A percentile compares a stretch with the other conserved stretches of the same genome.
phyloP scores from a whole-genome alignment of 2,113 vertebrate genomes.

The Cyrtonyx montezumae region DNA sequence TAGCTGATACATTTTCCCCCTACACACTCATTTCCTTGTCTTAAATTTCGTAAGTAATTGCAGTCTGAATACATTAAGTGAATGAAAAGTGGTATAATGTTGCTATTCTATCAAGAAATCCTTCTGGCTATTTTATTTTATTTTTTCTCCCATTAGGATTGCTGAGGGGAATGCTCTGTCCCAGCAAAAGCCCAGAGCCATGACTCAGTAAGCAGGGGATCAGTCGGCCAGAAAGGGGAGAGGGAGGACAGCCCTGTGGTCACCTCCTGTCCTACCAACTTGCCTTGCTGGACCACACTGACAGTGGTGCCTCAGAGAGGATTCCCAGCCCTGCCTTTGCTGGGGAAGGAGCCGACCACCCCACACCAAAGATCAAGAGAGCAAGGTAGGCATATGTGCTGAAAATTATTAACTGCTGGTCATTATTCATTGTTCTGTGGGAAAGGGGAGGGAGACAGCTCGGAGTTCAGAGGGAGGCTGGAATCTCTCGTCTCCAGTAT shows the following conservation, averaged over 20 bases:
- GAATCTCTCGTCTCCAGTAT: not conserved
- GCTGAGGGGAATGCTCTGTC: not conserved
- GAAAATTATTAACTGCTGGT: not conserved
- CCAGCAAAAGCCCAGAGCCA: not conserved
- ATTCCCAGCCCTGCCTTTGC: not conserved
- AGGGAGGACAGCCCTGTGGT: not conserved
- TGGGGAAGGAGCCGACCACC: not conserved
- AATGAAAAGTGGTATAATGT: constrained; percentile 45
- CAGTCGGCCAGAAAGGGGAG: not conserved
- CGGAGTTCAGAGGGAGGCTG: not conserved
- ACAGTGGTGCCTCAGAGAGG: not conserved
- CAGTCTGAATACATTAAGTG: constrained; percentile 29
- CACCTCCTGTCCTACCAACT: not conserved
- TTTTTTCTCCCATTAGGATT: not conserved
- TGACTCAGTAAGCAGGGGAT: not conserved
- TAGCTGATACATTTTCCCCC: constrained; percentile 31
- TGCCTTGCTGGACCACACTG: not conserved
- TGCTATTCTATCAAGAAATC: constrained; percentile 16
- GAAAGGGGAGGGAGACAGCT: not conserved
- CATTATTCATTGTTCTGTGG: not conserved
- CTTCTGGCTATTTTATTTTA: not conserved
- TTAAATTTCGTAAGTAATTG: constrained; percentile 43
- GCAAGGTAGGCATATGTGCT: not conserved
- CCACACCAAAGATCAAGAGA: not conserved
- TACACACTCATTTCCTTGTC: constrained; percentile 41